phyloP scores from a whole-genome alignment of 1,140 invertebrate species.

The Ganaspis sp. region DNA sequence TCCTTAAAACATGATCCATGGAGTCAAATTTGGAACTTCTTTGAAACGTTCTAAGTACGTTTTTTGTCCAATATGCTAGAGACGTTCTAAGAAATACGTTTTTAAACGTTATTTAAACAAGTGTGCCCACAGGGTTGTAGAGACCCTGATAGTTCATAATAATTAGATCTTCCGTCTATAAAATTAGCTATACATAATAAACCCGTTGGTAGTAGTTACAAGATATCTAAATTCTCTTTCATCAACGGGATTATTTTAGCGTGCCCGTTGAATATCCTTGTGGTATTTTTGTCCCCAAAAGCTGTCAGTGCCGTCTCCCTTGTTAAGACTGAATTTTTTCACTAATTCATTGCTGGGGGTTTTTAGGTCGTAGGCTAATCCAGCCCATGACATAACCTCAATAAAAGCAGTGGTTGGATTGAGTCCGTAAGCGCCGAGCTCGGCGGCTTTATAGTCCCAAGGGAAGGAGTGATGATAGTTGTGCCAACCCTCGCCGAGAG shows the following conservation, averaged over 20 bases:
- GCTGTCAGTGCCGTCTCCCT: constrained; percentile 66
- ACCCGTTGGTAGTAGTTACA: too few species aligned
- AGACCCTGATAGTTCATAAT: too few species aligned
- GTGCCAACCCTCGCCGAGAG: constrained; percentile 79
- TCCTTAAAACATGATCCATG: too few species aligned
- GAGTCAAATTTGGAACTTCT: too few species aligned
- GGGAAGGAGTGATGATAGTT: constrained; percentile 86
- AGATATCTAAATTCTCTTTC: background rate
- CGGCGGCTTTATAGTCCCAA: constrained; percentile 79
- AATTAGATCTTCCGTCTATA: too few species aligned
- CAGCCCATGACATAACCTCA: constrained; percentile 78
- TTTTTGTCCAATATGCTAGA: too few species aligned
- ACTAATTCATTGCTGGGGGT: constrained; percentile 61
- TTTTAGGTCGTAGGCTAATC: constrained; percentile 79
- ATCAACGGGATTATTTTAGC: too few species aligned
- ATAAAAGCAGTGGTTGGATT: constrained; percentile 80
- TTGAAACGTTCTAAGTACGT: too few species aligned
- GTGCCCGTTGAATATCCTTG: background rate
- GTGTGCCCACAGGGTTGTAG: too few species aligned
- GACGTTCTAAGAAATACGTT: too few species aligned
- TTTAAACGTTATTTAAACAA: too few species aligned
- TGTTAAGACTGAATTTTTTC: constrained; percentile 53
- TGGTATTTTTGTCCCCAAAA: constrained; percentile 55
- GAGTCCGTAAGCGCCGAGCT: constrained; percentile 74
- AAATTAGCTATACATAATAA: too few species aligned